Evolutionary conservation across 2,888 invertebrate genomes (phyloP).

Genomic region (Sphinx pinastri): DNA sequence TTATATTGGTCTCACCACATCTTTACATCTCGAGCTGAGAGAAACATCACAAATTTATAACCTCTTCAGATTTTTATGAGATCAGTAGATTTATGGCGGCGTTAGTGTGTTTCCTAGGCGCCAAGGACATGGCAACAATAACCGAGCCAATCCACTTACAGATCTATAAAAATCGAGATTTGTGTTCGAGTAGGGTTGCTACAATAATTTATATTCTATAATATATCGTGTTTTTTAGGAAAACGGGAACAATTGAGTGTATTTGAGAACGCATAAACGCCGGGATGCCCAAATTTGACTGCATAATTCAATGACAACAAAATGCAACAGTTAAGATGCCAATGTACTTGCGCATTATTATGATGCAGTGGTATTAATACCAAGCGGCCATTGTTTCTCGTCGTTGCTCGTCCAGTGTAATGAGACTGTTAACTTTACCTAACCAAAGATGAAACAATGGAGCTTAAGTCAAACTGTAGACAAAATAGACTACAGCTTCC

Average conservation of each 20-base stretch:
- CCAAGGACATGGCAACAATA: slow-evolving; percentile 47
- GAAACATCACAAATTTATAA: slow-evolving; percentile 29
- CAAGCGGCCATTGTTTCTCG: no score
- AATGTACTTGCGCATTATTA: no score
- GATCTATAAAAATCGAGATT: slow-evolving; percentile 35
- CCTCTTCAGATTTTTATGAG: slow-evolving; percentile 44
- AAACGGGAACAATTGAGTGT: neutral
- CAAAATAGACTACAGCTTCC: no score
- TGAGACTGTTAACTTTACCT: no score
- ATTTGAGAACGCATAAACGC: no score
- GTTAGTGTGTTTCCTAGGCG: slow-evolving; percentile 48
- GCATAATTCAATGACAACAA: no score
- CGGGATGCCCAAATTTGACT: no score
- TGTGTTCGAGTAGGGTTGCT: neutral
- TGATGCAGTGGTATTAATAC: no score
- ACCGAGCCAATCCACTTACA: slow-evolving; percentile 9
- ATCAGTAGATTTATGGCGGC: slow-evolving; percentile 48
- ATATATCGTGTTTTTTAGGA: neutral
- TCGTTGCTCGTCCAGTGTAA: no score
- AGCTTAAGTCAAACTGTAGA: no score
- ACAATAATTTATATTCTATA: neutral
- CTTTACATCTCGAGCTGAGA: neutral
- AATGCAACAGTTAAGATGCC: no score
- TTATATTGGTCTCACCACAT: neutral
- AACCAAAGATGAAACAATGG: no score